These are phyloP conservation scores for Hypomecis punctinalis DNA, from an alignment of 2,888 invertebrate species.

Conservation along the genomic window DNA sequence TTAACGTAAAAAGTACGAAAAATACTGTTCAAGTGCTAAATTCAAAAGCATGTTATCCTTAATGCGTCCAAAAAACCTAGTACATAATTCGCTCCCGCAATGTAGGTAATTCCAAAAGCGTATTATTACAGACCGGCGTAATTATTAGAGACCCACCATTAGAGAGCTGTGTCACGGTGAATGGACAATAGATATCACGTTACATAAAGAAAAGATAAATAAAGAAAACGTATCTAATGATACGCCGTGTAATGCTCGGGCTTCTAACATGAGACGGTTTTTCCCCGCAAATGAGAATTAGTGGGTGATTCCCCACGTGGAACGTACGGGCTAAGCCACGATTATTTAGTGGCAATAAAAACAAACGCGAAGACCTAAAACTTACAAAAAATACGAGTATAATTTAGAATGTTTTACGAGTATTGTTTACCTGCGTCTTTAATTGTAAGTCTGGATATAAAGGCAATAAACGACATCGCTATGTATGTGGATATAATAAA, in stretches of 20 bases:
- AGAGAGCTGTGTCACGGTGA: conserved; percentile 34
- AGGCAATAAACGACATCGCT: too few relatives aligned
- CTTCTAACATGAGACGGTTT: conserved; percentile 17
- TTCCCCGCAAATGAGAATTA: conserved; percentile 7
- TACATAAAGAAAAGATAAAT: conserved; percentile 35
- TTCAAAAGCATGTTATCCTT: too few relatives aligned
- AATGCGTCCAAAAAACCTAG: conserved; percentile 10
- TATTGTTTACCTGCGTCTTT: too few relatives aligned
- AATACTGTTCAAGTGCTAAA: too few relatives aligned
- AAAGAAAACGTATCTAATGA: conserved; percentile 33
- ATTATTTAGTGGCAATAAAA: conserved; percentile 3
- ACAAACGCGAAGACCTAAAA: background rate
- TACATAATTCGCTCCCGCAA: conserved; percentile 6
- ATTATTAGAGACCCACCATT: conserved; percentile 34
- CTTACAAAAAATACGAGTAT: too few relatives aligned
- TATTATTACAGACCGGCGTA: conserved; percentile 26
- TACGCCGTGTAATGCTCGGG: conserved; percentile 19
- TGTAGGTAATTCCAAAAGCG: conserved; percentile 29
- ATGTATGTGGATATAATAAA: too few relatives aligned
- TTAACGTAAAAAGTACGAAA: too few relatives aligned
- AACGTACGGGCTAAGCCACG: background rate
- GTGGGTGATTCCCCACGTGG: conserved; percentile 7
- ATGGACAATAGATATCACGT: conserved; percentile 39
- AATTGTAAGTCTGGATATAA: too few relatives aligned
- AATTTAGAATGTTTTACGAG: too few relatives aligned